Conservation (phyloP, 1,140 invertebrate genomes). For the Cardiocondyla obscurior region DNA sequence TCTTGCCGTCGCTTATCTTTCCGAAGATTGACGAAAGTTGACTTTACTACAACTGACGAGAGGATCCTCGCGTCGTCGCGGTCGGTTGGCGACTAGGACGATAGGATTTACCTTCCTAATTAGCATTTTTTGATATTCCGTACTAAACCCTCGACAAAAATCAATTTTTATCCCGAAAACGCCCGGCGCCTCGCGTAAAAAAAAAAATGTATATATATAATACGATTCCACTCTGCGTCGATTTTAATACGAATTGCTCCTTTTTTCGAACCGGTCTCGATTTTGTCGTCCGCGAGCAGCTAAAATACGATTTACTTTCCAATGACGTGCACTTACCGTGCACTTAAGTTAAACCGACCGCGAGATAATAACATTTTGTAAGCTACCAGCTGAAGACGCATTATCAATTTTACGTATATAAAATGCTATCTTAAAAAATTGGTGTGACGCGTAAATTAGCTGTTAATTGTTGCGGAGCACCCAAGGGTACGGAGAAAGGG, state of each 20-base stretch:
- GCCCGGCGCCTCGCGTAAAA: not conserved
- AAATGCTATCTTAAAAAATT: too few relatives aligned
- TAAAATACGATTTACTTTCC: conserved; percentile 56
- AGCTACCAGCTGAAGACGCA: conserved; percentile 15
- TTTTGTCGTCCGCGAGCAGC: conserved; percentile 4
- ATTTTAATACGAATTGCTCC: not conserved
- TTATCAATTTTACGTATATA: conserved; percentile 23
- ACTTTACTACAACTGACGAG: not conserved
- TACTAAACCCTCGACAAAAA: not conserved
- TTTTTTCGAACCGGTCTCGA: not conserved
- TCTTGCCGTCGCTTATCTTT: conserved; percentile 36
- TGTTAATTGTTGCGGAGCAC: too few relatives aligned
- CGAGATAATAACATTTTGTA: conserved; percentile 48
- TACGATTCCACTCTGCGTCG: not conserved
- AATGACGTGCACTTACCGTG: conserved; percentile 36
- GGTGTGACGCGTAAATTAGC: too few relatives aligned
- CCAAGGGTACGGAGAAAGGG: too few relatives aligned
- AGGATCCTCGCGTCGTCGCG: not conserved
- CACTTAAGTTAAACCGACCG: conserved; percentile 46
- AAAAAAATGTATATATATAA: not conserved
- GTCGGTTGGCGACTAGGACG: not conserved
- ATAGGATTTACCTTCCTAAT: not conserved
- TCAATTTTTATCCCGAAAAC: not conserved
- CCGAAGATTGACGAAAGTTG: conserved; percentile 34
- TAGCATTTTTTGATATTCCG: not conserved